Percentiles rank a stretch among this genome's conserved stretches.
phyloP scores from a whole-genome alignment of 2,113 vertebrate species.

The Ammodramus savannarum region DNA sequence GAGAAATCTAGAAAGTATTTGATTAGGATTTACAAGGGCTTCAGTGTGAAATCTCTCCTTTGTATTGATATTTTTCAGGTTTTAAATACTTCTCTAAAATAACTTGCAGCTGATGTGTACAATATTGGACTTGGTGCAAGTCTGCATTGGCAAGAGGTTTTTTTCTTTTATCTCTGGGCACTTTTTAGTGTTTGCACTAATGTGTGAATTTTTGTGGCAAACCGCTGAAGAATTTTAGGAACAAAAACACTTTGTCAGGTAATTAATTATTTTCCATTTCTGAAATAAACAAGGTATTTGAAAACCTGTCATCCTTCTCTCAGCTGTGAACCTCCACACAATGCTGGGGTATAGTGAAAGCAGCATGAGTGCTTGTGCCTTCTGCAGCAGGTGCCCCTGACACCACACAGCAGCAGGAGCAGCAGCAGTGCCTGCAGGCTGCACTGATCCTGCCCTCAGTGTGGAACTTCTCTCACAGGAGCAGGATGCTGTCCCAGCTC shows the following conservation, averaged over 20 bases:
- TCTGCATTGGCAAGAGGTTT: background rate
- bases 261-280: background rate
- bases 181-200: background rate
- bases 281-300: background rate
- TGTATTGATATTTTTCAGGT: background rate
- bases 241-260: background rate
- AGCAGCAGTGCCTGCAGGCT: background rate
- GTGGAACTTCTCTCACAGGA: background rate
- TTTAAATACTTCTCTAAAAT: background rate
- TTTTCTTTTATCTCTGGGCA: background rate
- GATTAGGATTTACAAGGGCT: background rate
- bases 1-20: background rate
- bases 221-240: background rate
- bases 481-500: background rate
- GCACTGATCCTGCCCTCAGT: accelerated
- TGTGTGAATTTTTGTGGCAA: background rate
- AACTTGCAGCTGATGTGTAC: background rate
- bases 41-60: background rate
- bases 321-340: background rate
- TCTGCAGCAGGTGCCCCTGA: background rate
- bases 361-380: background rate
- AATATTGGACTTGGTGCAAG: background rate
- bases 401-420: background rate
- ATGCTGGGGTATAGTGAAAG: background rate
- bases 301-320: background rate